phyloP scores from a whole-genome alignment of 1,140 invertebrate genomes.

The Drosophila sechellia region DNA sequence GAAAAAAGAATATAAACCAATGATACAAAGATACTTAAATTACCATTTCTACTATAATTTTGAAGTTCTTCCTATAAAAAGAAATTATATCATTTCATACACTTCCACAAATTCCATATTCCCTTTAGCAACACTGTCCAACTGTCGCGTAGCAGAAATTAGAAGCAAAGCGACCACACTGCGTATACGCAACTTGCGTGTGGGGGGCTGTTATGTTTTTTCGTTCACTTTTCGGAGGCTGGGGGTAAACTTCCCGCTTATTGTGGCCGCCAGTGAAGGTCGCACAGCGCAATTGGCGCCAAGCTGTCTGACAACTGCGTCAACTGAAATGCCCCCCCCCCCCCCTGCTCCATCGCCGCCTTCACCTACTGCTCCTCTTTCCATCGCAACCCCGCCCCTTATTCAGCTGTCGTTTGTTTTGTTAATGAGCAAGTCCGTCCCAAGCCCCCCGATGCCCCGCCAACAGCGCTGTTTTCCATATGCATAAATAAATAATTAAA shows the following conservation, averaged over 20 bases:
- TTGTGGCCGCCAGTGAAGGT: slow-evolving; percentile 47
- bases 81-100: neutral
- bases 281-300: slow-evolving; percentile 36
- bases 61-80: too few relatives aligned
- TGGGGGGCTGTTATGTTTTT: neutral
- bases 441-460: neutral
- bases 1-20: too few relatives aligned
- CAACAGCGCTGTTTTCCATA: slow-evolving; percentile 11
- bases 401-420: slow-evolving; percentile 39
- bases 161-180: slow-evolving; percentile 17
- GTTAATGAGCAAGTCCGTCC: slow-evolving; percentile 41
- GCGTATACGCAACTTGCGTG: slow-evolving; percentile 45
- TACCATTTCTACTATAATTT: neutral
- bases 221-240: neutral
- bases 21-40: too few relatives aligned
- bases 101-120: neutral
- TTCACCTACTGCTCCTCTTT: too few relatives aligned
- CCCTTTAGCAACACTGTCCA: neutral
- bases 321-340: slow-evolving; percentile 29
- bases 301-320: slow-evolving; percentile 45
- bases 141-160: neutral
- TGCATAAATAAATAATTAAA: slow-evolving; percentile 60
- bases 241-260: slow-evolving; percentile 14
- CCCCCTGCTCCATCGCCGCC: neutral
- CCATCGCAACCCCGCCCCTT: neutral